phyloP scores from a whole-genome alignment of 2,113 vertebrate genomes.

The Melospiza georgiana region DNA sequence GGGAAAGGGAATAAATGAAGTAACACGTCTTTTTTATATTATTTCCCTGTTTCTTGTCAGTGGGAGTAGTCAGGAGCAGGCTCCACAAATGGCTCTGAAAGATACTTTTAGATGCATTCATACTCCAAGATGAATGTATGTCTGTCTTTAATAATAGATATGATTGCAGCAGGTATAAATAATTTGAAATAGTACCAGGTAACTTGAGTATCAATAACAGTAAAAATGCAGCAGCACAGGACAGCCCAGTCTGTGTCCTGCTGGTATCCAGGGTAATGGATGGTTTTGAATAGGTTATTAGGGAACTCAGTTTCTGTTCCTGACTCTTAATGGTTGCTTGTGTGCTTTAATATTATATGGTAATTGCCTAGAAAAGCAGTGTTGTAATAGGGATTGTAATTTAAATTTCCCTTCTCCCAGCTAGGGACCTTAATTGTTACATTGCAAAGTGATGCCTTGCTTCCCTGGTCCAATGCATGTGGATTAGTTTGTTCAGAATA shows the following conservation, averaged over 20 bases:
- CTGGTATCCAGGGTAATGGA: conserved; percentile 17
- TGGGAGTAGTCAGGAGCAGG: not conserved
- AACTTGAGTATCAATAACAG: conserved; percentile 30
- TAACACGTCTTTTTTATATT: not conserved
- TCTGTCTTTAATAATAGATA: conserved; percentile 44
- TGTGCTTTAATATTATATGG: conserved; percentile 29
- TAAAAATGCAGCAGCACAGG: conserved; percentile 58
- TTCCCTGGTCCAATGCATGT: not conserved
- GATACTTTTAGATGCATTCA: not conserved
- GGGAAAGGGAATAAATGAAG: not conserved
- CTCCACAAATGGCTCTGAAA: not conserved
- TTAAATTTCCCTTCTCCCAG: not conserved
- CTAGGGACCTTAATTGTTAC: conserved; percentile 14
- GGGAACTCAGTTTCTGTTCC: not conserved
- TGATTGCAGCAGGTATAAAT: conserved; percentile 2
- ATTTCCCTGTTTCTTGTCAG: not conserved
- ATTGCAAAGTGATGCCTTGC: conserved; percentile 16
- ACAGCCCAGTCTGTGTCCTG: not conserved
- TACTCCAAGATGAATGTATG: not conserved
- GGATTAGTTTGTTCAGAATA: conserved; percentile 29
- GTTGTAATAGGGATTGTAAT: conserved; percentile 33
- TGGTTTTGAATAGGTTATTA: conserved; percentile 31
- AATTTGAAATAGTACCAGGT: conserved; percentile 1
- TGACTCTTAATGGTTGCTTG: not conserved
- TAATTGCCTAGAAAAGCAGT: not conserved